These are phyloP conservation scores for Temnothorax unifasciatus DNA, from an alignment of 2,888 invertebrate species.

Conservation along the genomic window DNA sequence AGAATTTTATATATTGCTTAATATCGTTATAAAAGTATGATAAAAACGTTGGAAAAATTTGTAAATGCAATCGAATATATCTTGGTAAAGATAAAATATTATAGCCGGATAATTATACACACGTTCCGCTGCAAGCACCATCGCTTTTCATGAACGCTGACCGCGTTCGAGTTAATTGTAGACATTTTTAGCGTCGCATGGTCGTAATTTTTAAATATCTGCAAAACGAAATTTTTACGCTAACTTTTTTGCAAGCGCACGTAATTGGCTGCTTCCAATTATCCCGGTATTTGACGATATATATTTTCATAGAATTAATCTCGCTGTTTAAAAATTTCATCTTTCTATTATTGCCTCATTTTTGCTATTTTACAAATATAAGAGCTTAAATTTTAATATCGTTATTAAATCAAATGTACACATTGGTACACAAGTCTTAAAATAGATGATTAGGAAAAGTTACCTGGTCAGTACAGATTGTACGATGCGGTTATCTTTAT, in stretches of 20 bases:
- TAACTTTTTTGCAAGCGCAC: slow-evolving; percentile 11
- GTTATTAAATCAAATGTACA: background rate
- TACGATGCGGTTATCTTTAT: background rate
- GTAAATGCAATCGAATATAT: background rate
- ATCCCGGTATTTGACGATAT: background rate
- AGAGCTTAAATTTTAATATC: background rate
- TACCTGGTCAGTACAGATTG: slow-evolving; percentile 22
- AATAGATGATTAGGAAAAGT: slow-evolving; percentile 24
- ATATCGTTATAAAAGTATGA: slow-evolving; percentile 2
- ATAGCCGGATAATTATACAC: slow-evolving; percentile 3
- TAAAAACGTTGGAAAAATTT: background rate
- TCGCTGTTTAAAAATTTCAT: background rate
- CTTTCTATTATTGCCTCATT: background rate
- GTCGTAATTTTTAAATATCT: slow-evolving; percentile 8
- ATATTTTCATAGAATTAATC: slow-evolving; percentile 15
- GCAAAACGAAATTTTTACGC: background rate
- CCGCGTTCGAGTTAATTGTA: slow-evolving; percentile 21
- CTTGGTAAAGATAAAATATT: slow-evolving; percentile 10
- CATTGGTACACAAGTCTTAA: background rate
- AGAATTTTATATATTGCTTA: background rate
- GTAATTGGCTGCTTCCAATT: slow-evolving; percentile 8
- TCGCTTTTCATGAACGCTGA: slow-evolving; percentile 16
- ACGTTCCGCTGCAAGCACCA: background rate
- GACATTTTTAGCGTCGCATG: slow-evolving; percentile 17
- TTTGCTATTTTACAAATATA: background rate